Evolutionary conservation across 2,113 vertebrate genomes (phyloP), one percentile per base, ranked within the genome.

Genomic region (Sebastes fasciatus): DNA sequence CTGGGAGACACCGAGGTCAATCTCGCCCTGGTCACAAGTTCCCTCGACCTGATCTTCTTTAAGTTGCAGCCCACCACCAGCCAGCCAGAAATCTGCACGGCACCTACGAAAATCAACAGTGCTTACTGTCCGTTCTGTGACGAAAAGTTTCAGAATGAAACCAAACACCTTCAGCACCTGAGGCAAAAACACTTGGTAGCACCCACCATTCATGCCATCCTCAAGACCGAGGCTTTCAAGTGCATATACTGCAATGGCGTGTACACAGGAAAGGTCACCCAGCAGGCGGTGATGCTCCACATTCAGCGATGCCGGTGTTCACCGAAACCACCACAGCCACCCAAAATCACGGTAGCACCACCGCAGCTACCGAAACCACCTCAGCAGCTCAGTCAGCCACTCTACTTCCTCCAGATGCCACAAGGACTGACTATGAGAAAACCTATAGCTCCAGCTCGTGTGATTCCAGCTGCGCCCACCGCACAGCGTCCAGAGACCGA

Each of bases 181-280:
- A 97, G 97, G 81, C 96, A 97, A 66, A 96, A 96, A 74, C 98
- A 99, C 92, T 97, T 97, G 34, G 97, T 99, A 5, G 97, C 96
- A 52, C 97, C 98, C 0, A 99, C 97, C 0, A 96, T 99, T 9
- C 98, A 99, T 34, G 97, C 98, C 0, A 96, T 99, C 65, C 89
- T 99, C 7, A 97, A 97, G 88, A 96, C 97, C 0, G 97, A 98
- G 1, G 98, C 97, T 3, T 99, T 98, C 90, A 99, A 99, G 88
- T 99, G 98, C 87, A 97, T 99, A 83, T 98, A 99, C 94, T 99
- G 98, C 89, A 97, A 97, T 0, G 98, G 98, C 0, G 97, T 99
- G 16, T 99, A 99, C 94, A 98, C 97, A 0, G 98, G 97, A 26
- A 99, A 96, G 62, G 98, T 97, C 93, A 98, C 97, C 0, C 94